Evolutionary conservation across 2,888 invertebrate species (phyloP).

Genomic region (Tenthredo mesomela): DNA sequence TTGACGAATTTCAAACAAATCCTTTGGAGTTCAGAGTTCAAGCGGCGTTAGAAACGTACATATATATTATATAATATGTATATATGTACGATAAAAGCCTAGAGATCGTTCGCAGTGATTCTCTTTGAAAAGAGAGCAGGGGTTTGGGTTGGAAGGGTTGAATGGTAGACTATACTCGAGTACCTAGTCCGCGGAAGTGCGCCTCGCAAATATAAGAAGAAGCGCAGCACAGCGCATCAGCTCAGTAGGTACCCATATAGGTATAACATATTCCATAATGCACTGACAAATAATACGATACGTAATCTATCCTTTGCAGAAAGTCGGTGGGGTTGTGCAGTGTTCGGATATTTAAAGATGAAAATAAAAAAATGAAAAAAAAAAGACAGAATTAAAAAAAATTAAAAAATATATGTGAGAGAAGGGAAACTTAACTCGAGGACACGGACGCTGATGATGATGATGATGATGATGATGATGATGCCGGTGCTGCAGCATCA

Average conservation of each 20-base stretch:
- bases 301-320: neutral
- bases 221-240: neutral
- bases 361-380: neutral
- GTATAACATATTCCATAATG: neutral
- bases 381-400: neutral
- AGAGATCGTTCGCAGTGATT: slow-evolving; percentile 13
- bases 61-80: neutral
- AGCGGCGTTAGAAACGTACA: neutral
- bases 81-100: neutral
- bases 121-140: neutral
- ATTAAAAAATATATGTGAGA: neutral
- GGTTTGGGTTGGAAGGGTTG: slow-evolving; percentile 1
- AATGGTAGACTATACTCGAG: slow-evolving; percentile 11
- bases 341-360: neutral
- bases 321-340: neutral
- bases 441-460: neutral
- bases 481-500: neutral
- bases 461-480: too few species aligned
- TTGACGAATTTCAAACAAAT: too few species aligned
- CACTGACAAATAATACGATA: neutral
- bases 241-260: neutral
- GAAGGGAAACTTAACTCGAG: neutral
- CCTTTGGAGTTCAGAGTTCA: neutral
- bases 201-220: slow-evolving; percentile 14
- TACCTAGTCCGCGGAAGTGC: neutral